These are phyloP conservation scores for Rhinichthys osculus DNA, from an alignment of 2,797 vertebrate genomes.

Conservation along the genomic window DNA sequence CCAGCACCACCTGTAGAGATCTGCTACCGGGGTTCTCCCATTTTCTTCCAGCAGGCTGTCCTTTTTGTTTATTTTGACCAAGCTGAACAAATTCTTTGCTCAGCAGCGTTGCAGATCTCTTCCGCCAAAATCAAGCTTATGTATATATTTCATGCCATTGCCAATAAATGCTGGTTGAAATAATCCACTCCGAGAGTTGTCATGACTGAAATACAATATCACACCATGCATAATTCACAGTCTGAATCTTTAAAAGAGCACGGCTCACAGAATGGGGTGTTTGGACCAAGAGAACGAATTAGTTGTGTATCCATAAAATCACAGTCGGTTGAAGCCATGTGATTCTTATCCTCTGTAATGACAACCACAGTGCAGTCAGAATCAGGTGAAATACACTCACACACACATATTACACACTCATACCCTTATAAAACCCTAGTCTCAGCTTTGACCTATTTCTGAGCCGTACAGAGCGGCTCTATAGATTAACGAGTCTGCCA, in stretches of 20 bases:
- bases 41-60: not conserved
- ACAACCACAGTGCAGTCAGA: not conserved
- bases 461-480: slow-evolving; percentile 9
- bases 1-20: not conserved
- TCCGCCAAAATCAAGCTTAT: too few relatives aligned
- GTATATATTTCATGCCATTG: too few relatives aligned
- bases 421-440: slow-evolving; percentile 13
- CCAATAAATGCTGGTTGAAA: too few relatives aligned
- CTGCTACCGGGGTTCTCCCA: not conserved
- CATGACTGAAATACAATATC: not conserved
- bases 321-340: not conserved
- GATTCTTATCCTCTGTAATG: slow-evolving; percentile 10
- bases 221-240: not conserved
- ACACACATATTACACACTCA: slow-evolving; percentile 20
- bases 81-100: not conserved
- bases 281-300: not conserved
- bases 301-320: slow-evolving; percentile 1
- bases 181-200: not conserved
- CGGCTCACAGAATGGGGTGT: not conserved
- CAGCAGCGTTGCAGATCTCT: not conserved
- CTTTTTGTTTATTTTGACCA: not conserved
- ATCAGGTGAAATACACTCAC: slow-evolving; percentile 1
- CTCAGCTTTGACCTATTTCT: slow-evolving; percentile 39
- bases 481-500: slow-evolving; percentile 47
- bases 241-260: not conserved